Conservation (phyloP, 35 echinoderm and acorn worm species). For the Nesometra sesokonis region DNA sequence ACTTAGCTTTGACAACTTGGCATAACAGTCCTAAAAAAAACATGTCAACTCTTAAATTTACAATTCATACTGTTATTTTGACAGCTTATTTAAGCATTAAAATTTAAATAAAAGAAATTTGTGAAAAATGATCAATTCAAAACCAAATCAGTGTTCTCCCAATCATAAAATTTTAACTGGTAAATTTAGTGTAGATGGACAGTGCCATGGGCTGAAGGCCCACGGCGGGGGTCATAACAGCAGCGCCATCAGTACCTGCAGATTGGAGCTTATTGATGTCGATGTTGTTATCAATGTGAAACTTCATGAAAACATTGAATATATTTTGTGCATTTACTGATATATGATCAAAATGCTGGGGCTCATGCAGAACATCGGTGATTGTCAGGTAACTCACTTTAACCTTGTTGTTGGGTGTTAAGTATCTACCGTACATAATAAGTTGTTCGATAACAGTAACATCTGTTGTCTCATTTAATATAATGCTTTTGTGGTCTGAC, state of each 20-base stretch:
- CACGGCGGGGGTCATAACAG: slow-evolving; percentile 16
- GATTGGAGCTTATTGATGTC: neutral
- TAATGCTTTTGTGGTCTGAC: neutral
- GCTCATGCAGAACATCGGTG: neutral
- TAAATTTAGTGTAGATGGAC: no score
- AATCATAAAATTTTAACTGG: no score
- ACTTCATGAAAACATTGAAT: neutral
- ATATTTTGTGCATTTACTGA: neutral
- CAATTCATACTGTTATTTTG: no score
- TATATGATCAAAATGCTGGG: neutral
- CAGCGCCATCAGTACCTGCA: slow-evolving; percentile 10
- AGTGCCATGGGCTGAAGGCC: no score
- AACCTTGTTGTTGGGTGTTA: neutral
- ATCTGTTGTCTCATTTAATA: slow-evolving; percentile 20
- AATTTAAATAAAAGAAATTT: no score
- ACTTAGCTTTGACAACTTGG: no score
- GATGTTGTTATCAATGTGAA: neutral
- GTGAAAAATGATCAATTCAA: no score
- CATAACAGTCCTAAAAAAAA: no score
- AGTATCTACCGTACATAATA: slow-evolving; percentile 5
- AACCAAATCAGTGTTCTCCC: no score
- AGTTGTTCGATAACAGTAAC: slow-evolving; percentile 10
- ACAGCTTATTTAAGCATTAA: no score
- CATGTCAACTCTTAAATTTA: no score
- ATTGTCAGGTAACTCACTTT: no score